These are phyloP conservation scores for Rhea pennata DNA, from an alignment of 2,113 vertebrate species.

Conservation along the genomic window DNA sequence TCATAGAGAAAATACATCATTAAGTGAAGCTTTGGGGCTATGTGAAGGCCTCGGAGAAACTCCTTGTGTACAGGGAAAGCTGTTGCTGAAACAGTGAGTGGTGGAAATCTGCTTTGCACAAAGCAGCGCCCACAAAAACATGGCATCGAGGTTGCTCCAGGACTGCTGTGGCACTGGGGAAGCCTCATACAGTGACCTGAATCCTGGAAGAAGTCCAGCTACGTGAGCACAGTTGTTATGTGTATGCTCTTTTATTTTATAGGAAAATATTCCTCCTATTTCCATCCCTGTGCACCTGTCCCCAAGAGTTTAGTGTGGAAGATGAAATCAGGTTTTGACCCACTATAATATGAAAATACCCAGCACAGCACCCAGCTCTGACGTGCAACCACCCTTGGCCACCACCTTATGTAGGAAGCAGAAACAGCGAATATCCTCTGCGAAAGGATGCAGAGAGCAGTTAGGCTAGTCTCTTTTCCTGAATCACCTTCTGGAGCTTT, in stretches of 20 bases:
- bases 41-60: neutral
- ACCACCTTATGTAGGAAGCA: neutral
- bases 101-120: neutral
- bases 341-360: rapidly evolving
- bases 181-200: rapidly evolving
- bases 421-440: neutral
- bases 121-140: rapidly evolving
- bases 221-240: rapidly evolving
- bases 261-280: neutral
- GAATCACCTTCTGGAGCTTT: neutral
- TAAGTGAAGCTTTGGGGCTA: neutral
- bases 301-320: neutral
- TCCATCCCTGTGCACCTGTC: too few species aligned
- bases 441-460: neutral
- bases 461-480: neutral
- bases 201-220: neutral
- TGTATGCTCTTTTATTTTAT: neutral
- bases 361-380: neutral
- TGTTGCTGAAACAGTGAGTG: neutral
- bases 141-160: too few species aligned
- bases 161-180: rapidly evolving
- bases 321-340: neutral
- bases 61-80: neutral
- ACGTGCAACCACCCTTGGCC: neutral
- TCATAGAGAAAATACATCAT: neutral